phyloP scores from a whole-genome alignment of 2,797 vertebrate species.

The Lerista edwardsae region DNA sequence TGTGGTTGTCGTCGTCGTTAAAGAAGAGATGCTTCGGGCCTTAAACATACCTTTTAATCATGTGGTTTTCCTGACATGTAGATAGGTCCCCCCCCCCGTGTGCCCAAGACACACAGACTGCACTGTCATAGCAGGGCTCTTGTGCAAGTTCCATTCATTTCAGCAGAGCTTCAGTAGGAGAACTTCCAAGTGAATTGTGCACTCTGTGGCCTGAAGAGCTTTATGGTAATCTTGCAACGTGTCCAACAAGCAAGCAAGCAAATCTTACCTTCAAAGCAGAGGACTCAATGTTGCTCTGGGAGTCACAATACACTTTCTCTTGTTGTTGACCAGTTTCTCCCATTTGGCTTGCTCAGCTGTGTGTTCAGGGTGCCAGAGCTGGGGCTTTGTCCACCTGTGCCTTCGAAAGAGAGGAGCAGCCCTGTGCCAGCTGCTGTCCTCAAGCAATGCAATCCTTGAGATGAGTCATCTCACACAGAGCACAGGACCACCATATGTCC shows the following conservation, averaged over 20 bases:
- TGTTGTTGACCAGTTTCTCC: not conserved
- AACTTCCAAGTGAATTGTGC: not conserved
- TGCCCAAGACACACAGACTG: not conserved
- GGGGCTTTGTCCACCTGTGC: slow-evolving; percentile 27
- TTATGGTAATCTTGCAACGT: not conserved
- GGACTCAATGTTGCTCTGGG: not conserved
- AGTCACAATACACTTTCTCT: not conserved
- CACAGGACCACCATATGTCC: not conserved
- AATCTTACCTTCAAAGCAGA: not conserved
- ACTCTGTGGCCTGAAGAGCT: not conserved
- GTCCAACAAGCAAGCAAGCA: not conserved
- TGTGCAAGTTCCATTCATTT: not conserved
- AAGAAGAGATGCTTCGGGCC: too few relatives aligned
- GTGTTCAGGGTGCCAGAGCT: not conserved
- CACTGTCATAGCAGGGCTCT: not conserved
- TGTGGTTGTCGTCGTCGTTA: too few relatives aligned
- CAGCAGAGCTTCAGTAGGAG: not conserved
- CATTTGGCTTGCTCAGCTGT: not conserved
- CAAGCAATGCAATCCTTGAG: slow-evolving; percentile 1
- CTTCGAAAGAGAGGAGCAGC: not conserved
- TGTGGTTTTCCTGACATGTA: too few relatives aligned
- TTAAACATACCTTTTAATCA: too few relatives aligned
- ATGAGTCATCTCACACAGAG: slow-evolving; percentile 11
- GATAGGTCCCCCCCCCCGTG: not conserved
- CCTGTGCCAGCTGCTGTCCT: slow-evolving; percentile 5